A percentile compares a stretch with the other conserved stretches of the same genome.
These are phyloP conservation scores for Sarcophaga peregrina DNA, from an alignment of 1,140 invertebrate genomes.

Conservation along the genomic window DNA sequence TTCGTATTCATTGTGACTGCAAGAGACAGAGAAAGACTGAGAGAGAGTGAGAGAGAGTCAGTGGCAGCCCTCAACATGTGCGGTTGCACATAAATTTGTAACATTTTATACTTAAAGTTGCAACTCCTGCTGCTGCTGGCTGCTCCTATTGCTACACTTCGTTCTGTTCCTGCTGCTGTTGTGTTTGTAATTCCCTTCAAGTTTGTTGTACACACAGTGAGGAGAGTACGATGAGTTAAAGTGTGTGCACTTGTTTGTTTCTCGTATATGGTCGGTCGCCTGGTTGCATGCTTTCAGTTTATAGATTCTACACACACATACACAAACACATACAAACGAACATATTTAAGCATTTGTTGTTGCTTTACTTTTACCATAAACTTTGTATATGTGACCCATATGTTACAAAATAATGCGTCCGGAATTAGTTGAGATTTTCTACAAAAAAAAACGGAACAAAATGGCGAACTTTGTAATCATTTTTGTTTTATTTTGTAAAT, in stretches of 20 bases:
- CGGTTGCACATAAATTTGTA: conserved; percentile 21
- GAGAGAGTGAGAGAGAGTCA: background rate
- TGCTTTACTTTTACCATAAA: background rate
- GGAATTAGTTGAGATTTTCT: conserved; percentile 2
- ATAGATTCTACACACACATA: background rate
- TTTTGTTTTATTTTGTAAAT: background rate
- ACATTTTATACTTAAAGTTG: conserved; percentile 13
- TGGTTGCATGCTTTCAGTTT: background rate
- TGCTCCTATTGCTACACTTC: too few species aligned
- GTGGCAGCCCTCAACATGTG: conserved; percentile 24
- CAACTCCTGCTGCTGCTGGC: background rate
- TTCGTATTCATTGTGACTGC: background rate
- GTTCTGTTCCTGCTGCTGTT: too few species aligned
- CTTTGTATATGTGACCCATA: background rate
- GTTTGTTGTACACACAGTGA: too few species aligned
- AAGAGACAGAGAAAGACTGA: background rate
- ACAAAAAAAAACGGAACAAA: background rate
- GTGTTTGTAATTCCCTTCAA: too few species aligned
- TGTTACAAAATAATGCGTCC: conserved; percentile 14
- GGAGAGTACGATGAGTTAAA: too few species aligned
- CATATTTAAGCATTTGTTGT: background rate
- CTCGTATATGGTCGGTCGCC: background rate
- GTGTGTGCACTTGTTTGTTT: too few species aligned
- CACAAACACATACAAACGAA: conserved; percentile 4
- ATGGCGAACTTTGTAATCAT: background rate